Evolutionary conservation across 53 echinoderm and acorn worm species (phyloP).

Genomic region (Mesocentrotus franciscanus): DNA sequence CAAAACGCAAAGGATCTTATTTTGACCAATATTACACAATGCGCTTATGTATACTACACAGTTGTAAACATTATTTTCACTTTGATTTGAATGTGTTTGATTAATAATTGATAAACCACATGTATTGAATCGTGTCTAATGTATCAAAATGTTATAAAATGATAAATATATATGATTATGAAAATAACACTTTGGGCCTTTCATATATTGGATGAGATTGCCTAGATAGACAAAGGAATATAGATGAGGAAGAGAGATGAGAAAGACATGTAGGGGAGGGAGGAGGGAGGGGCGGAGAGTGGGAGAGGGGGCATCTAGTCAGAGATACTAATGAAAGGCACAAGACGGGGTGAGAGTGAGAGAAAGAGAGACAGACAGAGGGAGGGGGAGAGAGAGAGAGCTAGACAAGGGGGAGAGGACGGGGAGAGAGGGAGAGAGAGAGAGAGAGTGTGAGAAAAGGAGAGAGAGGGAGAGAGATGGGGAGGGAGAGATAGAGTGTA

Average conservation of each 20-base stretch:
- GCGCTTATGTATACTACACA: no score
- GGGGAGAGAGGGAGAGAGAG: neutral
- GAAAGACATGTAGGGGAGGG: neutral
- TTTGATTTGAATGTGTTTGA: no score
- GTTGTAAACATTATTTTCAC: no score
- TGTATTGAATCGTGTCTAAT: no score
- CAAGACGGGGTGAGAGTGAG: neutral
- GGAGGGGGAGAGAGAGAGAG: neutral
- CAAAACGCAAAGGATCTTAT: no score
- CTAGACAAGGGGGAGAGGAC: neutral
- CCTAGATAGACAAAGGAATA: no score
- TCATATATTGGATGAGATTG: no score
- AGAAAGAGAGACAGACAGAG: neutral
- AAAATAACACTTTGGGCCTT: no score
- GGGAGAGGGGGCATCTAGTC: neutral
- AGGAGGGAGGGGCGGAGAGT: neutral
- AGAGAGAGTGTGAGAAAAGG: neutral
- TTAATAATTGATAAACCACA: no score
- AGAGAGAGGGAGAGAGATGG: neutral
- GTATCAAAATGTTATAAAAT: no score
- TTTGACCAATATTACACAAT: no score
- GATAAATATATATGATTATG: no score
- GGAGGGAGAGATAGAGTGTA: neutral
- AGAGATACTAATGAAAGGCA: neutral
- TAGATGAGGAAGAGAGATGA: neutral